Percentiles rank a stretch among this genome's conserved stretches.
phyloP scores from a whole-genome alignment of 2,797 vertebrate species.

The Hemitrygon akajei region DNA sequence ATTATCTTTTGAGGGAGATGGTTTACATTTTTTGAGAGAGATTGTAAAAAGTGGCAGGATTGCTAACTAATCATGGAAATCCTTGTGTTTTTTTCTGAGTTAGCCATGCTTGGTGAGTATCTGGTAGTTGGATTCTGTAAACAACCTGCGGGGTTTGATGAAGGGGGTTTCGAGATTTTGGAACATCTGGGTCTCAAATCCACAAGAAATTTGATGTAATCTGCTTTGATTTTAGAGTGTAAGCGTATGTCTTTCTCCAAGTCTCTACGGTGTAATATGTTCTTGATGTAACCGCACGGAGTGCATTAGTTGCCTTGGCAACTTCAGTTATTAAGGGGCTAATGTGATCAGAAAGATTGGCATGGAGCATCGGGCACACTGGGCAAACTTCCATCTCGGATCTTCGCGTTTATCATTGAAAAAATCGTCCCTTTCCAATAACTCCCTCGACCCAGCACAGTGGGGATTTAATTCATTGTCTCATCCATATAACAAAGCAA shows the following conservation, averaged over 20 bases:
- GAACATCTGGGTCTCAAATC: neutral
- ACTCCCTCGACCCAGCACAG: neutral
- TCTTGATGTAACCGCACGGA: conserved; percentile 41
- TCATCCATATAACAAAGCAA: neutral
- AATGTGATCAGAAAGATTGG: conserved; percentile 39
- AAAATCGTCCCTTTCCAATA: neutral
- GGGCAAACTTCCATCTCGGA: neutral
- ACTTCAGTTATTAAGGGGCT: conserved; percentile 41
- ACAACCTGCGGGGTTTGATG: no score
- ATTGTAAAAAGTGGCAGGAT: no score
- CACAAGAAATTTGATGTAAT: neutral
- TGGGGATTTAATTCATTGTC: neutral
- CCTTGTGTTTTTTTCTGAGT: no score
- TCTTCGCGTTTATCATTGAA: neutral
- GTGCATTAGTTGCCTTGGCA: conserved; percentile 42
- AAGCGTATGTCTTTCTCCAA: neutral
- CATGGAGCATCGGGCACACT: neutral
- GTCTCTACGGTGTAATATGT: neutral
- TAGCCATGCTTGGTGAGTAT: no score
- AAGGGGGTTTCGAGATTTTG: neutral
- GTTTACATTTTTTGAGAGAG: no score
- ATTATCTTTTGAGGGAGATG: no score
- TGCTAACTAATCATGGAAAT: no score
- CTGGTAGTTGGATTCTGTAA: no score
- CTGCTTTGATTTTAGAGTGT: neutral